Evolutionary conservation across 1,140 invertebrate species (phyloP), one percentile per base, ranked within the genome.

Genomic region (Leptinotarsa undecemlineata): DNA sequence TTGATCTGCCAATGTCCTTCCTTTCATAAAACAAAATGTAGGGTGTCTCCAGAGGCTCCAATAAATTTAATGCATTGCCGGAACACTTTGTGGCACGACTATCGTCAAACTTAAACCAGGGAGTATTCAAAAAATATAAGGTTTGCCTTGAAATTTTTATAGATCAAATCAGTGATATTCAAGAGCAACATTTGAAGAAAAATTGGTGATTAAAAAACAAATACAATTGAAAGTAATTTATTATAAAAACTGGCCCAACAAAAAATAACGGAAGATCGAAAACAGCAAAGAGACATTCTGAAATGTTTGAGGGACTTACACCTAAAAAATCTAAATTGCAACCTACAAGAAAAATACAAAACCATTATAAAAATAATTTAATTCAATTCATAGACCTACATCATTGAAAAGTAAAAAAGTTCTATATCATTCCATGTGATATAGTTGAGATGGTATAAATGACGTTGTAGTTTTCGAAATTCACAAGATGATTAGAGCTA

Each of bases 321-420:
- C 15, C 17, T 57, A 15, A 57, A 2, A 57, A 17, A 57, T 57
- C 51, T 19, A 57, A 15, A 42, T 67, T 67, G 23, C 11, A 67
- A 19, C 15, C 68, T 20, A 47, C 14, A n/a, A 70, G 42, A 48
- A 48, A 70, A 70, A 70, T 70, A 47, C 68, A 70, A 48, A 21
- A 17, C 23, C n/a, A 57, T 48, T 70, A 70, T 23, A 70, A 70
- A 70, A 70, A 70, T 70, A 70, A 57, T 70, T 57, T 70, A 70
- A 70, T 70, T 48, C 21, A 70, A 26, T 51, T n/a, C 42, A 21
- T 51, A 57, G 19, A 70, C 33, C 1, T 70, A 70, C 68, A 70
- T 70, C 48, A 51, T 13, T 20, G 5, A n/a, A 51, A 42, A 14
- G 17, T 42, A 47, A 48, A 70, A 70, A 70, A 57, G 51, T 57